Base-by-base conservation (phyloP, 2,113 vertebrate genomes). In the Microcebus lehilahytsara region DNA sequence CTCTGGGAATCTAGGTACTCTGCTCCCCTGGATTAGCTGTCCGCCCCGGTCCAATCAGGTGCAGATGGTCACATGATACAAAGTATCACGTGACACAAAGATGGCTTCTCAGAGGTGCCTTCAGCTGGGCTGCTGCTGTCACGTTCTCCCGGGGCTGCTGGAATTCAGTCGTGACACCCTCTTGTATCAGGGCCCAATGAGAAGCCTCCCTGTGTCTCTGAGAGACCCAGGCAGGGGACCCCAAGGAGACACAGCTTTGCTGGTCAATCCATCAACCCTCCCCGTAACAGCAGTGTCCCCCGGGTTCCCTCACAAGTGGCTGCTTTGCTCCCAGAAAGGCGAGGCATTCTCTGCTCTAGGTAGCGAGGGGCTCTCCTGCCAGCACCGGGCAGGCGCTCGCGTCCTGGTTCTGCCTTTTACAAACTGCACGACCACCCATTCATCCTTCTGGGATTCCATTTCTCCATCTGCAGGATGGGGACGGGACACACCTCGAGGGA, bases 401-500 rank as follows among this genome's bases (percentile, higher is more conserved):
- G 1, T 1, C 4, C 34, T 25, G 49, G 3, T 4, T 37, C 86
- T 37, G 22, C 46, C 19, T 22, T 58, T 17, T n/a, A 9, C 8
- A 13, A 69, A 16, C 1, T 1, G 25, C 0, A 2, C 1, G 23
- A 20, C 64, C 80, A 2, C 1, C 2, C 1, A 40, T 19, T 23
- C 53, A 14, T 40, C 84, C 34, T 25, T 12, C 79, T 0, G 0
- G 66, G 40, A 20, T 14, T 37, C 77, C 0, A 0, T 32, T 25
- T 72, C 60, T 64, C 14, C 11, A 12, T 3, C 10, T 1, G 51
- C 42, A n/a, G 51, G 30, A 25, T 23, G 30, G 34, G 13, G 30
- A 11, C 3, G 23, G 17, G 19, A 40, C 2, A 1, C 10, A 1
- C 5, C 0, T 5, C 1, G 0, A 42, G 40, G 23, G n/a, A 19